Evolutionary conservation across 2,888 invertebrate species (phyloP).

Genomic region (Diogma glabrata): DNA sequence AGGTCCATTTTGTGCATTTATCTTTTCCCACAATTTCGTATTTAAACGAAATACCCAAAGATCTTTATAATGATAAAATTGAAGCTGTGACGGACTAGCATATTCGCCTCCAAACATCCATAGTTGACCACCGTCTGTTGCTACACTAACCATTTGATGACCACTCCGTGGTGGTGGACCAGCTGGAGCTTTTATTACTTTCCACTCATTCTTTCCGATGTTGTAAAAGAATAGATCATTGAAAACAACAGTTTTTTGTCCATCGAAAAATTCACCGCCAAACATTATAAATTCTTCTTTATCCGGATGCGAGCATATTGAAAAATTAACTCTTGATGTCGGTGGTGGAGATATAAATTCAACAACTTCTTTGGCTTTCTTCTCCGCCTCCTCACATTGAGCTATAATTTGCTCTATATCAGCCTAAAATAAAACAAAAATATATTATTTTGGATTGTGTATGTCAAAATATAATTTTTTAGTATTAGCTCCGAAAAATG

Average conservation of each 20-base stretch:
- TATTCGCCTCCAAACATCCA: conserved; percentile 87
- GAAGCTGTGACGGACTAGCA: conserved; percentile 78
- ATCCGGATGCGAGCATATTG: conserved; percentile 70
- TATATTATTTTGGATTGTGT: too few relatives aligned
- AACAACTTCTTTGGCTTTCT: conserved; percentile 51
- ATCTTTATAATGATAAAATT: conserved; percentile 88
- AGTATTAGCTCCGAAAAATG: too few relatives aligned
- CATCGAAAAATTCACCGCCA: conserved; percentile 87
- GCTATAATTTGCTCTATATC: conserved; percentile 71
- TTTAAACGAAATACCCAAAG: conserved; percentile 75
- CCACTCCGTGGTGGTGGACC: conserved; percentile 81
- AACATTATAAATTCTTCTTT: conserved; percentile 80
- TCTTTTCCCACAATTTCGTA: conserved; percentile 75
- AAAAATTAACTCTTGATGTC: conserved; percentile 65
- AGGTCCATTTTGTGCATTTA: conserved; percentile 60
- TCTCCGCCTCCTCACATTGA: conserved; percentile 66
- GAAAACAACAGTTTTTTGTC: conserved; percentile 72
- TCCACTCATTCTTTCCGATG: conserved; percentile 68
- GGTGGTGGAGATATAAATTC: conserved; percentile 55
- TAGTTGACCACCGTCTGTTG: conserved; percentile 51
- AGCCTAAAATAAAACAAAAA: conserved; percentile 42
- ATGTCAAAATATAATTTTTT: too few relatives aligned
- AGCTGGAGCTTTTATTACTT: conserved; percentile 64
- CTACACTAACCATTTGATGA: conserved; percentile 71
- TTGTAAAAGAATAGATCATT: conserved; percentile 79